Evolutionary conservation across 2,797 vertebrate genomes (phyloP).

Genomic region (Pangasius krempfi): DNA sequence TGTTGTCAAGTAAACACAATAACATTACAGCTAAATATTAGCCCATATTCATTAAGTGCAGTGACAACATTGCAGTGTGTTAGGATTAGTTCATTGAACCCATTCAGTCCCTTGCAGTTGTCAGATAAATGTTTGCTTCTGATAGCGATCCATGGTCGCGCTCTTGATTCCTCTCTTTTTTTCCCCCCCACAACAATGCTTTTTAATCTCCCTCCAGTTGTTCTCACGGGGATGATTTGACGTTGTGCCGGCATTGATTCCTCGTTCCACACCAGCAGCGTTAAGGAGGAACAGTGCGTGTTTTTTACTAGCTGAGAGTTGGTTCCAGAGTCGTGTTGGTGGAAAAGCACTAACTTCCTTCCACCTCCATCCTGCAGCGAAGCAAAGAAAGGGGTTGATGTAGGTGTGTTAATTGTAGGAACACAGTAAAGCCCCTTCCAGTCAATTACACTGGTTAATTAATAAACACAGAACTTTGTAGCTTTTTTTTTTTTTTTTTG

Average conservation of each 20-base stretch:
- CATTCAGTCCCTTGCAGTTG: not conserved
- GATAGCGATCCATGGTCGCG: too few relatives aligned
- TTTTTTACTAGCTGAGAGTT: not conserved
- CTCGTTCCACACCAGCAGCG: not conserved
- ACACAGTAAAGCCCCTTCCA: constrained; percentile 17
- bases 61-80: not conserved
- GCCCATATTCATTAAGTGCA: not conserved
- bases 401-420: constrained; percentile 25
- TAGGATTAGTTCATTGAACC: not conserved
- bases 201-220: not conserved
- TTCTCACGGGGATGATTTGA: not conserved
- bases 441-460: constrained; percentile 53
- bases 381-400: not conserved
- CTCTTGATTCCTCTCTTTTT: not conserved
- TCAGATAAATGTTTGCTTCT: not conserved
- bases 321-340: not conserved
- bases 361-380: not conserved
- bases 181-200: too few relatives aligned
- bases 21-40: not conserved
- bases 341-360: not conserved
- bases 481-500: constrained; percentile 26
- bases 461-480: constrained; percentile 56
- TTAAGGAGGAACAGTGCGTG: not conserved
- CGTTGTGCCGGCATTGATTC: not conserved
- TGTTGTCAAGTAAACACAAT: not conserved